phyloP scores from a whole-genome alignment of 1,140 invertebrate genomes.

The Drosophila fuyamai region DNA sequence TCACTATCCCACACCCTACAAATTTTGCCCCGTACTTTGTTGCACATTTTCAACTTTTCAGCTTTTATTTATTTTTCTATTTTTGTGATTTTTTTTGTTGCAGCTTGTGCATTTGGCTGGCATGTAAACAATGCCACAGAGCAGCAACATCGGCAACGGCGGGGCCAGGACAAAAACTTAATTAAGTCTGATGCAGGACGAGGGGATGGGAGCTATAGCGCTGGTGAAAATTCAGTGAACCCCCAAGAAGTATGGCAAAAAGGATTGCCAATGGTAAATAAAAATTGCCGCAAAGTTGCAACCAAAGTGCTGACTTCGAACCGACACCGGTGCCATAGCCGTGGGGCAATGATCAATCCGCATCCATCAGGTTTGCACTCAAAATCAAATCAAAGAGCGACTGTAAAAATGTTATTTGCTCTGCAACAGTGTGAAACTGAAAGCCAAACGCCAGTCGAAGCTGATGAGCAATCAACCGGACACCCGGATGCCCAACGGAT shows the following conservation, averaged over 20 bases:
- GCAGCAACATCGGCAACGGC: not conserved
- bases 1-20: not conserved
- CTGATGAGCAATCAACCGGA: slow-evolving; percentile 56
- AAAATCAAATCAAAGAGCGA: slow-evolving; percentile 69
- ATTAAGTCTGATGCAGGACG: slow-evolving; percentile 53
- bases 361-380: slow-evolving; percentile 50
- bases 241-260: slow-evolving; percentile 22
- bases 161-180: slow-evolving; percentile 55
- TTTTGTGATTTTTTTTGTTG: slow-evolving; percentile 38
- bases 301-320: slow-evolving; percentile 32
- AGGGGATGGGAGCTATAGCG: not conserved
- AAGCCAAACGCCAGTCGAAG: slow-evolving; percentile 34
- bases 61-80: slow-evolving; percentile 33
- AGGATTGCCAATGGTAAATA: slow-evolving; percentile 18
- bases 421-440: slow-evolving; percentile 52
- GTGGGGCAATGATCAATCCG: not conserved
- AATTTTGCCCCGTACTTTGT: not conserved
- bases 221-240: slow-evolving; percentile 29
- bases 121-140: slow-evolving; percentile 51
- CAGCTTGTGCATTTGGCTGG: slow-evolving; percentile 33
- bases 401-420: slow-evolving; percentile 68
- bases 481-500: slow-evolving; percentile 44
- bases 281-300: slow-evolving; percentile 37
- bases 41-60: slow-evolving; percentile 17
- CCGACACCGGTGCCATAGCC: slow-evolving; percentile 3